phyloP scores from a whole-genome alignment of 2,888 invertebrate species.

The Bellardia bayeri region DNA sequence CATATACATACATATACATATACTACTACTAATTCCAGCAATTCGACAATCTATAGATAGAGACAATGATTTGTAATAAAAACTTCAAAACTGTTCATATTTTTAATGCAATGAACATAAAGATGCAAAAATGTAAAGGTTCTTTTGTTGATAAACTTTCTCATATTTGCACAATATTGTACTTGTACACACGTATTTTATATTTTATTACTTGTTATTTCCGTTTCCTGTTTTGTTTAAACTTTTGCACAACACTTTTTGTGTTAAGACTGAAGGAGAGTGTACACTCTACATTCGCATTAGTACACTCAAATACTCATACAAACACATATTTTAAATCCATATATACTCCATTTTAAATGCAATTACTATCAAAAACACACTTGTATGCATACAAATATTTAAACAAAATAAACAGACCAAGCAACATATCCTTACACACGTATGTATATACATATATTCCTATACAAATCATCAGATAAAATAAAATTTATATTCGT shows the following conservation, averaged over 20 bases:
- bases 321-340: constrained; percentile 20
- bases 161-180: constrained; percentile 9
- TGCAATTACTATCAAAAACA: constrained; percentile 20
- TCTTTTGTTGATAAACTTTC: not conserved
- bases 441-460: constrained; percentile 1
- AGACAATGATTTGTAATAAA: not conserved
- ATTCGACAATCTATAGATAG: no score
- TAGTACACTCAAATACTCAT: constrained; percentile 14
- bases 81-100: not conserved
- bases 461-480: constrained; percentile 79
- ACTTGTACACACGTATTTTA: constrained; percentile 75
- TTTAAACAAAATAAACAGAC: constrained; percentile 38
- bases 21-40: no score
- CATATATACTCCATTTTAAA: constrained; percentile 40
- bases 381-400: constrained; percentile 20
- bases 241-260: constrained; percentile 31
- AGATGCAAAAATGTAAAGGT: not conserved
- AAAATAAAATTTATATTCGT: constrained; percentile 82
- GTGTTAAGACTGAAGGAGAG: not conserved
- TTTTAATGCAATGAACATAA: not conserved
- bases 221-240: constrained; percentile 79
- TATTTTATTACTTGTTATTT: constrained; percentile 83
- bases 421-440: constrained; percentile 16
- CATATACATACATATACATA: no score
- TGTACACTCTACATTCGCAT: constrained; percentile 1